Base-by-base conservation (phyloP, 1,140 invertebrate genomes). In the Bombus pyrosoma region DNA sequence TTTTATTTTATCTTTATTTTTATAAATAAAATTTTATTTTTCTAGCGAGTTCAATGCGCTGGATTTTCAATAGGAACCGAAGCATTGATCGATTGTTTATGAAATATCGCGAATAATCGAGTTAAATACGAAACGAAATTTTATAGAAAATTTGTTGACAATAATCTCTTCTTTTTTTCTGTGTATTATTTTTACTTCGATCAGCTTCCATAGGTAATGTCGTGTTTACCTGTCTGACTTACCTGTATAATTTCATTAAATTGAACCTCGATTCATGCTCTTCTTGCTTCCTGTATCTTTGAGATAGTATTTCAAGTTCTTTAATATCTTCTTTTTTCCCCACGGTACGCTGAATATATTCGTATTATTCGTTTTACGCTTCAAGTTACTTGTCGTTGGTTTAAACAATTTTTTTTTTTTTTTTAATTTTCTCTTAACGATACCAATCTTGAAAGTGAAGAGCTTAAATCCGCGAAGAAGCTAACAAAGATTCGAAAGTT, bases 161-260 rank as follows among this genome's bases (percentile, higher is more conserved):
- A 62, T 13, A 12, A 62, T n/a, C 28, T 13, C 28, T n/a, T n/a
- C n/a, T 62, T 13, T n/a, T 62, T 62, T 13, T 0, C 47, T 53
- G 18, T 53, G 47, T 22, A 22, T 53, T 53, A 53, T 53, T 53
- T 53, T 53, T 22, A 22, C 47, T 8, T 53, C 18, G 0, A 53
- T 53, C 0, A 53, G 5, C 47, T 53, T 53, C 5, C 47, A 53
- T 8, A 8, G 18, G 18, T 22, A 53, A 22, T 22, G 47, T 53
- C 47, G 47, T 0, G 47, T 53, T 53, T 8, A 53, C 6, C 47
- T 8, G 47, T 53, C 18, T 5, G 18, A 22, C 1, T 22, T 53
- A 53, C 1, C 47, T 0, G 3, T n/a, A n/a, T 0, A 2, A n/a
- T 62, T 62, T 62, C 10, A 5, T 4, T 13, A n/a, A n/a, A 62